Conservation (phyloP, 2,797 vertebrate genomes). For the Hydrolagus colliei region DNA sequence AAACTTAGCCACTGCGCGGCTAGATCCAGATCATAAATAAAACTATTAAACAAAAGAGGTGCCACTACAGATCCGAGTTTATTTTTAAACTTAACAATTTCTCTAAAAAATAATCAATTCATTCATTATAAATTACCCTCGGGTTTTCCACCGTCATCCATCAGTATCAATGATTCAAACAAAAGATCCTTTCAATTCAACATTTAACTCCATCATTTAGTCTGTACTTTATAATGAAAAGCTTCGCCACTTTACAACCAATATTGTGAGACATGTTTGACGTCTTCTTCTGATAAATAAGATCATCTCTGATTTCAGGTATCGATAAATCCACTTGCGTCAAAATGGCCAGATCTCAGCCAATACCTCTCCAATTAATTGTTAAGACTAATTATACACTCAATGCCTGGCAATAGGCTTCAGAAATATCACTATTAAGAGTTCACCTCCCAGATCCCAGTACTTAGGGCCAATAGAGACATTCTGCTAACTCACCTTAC, state of each 20-base stretch:
- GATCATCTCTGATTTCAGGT: background rate
- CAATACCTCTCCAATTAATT: background rate
- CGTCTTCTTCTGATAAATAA: too few relatives aligned
- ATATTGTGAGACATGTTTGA: background rate
- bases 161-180: too few relatives aligned
- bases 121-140: background rate
- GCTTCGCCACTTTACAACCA: too few relatives aligned
- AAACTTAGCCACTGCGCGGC: too few relatives aligned
- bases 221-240: background rate
- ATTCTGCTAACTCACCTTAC: background rate
- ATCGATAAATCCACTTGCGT: background rate
- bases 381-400: background rate
- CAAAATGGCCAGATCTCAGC: background rate
- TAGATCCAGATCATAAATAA: too few relatives aligned
- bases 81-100: too few relatives aligned
- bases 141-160: background rate
- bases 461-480: too few relatives aligned
- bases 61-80: background rate
- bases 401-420: background rate
- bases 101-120: background rate
- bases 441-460: background rate
- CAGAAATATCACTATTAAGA: background rate
- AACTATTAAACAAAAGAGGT: too few relatives aligned
- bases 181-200: too few relatives aligned
- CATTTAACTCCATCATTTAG: too few relatives aligned